Evolutionary conservation across 2,113 vertebrate genomes (phyloP).

Genomic region (Leptodactylus fuscus): DNA sequence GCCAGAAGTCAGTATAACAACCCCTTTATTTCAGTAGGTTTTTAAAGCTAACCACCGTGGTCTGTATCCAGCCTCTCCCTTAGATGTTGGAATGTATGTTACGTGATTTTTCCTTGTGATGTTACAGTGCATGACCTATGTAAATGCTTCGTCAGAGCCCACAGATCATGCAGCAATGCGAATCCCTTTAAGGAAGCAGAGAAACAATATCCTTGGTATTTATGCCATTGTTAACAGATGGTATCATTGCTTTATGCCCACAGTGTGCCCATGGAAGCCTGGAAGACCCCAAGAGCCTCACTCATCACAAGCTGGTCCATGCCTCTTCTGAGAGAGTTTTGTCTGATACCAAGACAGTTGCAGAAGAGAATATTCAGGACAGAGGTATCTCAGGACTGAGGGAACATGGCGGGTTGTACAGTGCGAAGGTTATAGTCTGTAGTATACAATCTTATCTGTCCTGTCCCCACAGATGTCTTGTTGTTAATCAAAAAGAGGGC

Average conservation of each 20-base stretch:
- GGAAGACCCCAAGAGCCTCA: constrained; percentile 93
- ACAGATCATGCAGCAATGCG: too few relatives aligned
- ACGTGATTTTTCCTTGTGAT: too few relatives aligned
- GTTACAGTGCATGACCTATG: too few relatives aligned
- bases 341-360: constrained; percentile 86
- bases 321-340: constrained; percentile 91
- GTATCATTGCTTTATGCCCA: background rate
- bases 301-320: constrained; percentile 93
- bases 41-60: too few relatives aligned
- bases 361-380: constrained; percentile 93
- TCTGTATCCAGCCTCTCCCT: too few relatives aligned
- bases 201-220: background rate
- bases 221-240: background rate
- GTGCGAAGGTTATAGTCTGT: background rate
- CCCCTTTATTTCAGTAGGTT: too few relatives aligned
- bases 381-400: constrained; percentile 76
- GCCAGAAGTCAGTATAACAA: too few relatives aligned
- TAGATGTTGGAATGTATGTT: too few relatives aligned
- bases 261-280: constrained; percentile 88
- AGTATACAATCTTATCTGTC: background rate
- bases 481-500: constrained; percentile 89
- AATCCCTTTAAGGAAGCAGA: too few relatives aligned
- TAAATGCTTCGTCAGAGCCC: too few relatives aligned
- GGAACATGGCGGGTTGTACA: background rate
- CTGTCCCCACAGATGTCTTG: constrained; percentile 81